Evolutionary conservation across 2,113 vertebrate genomes (phyloP), one percentile per base, ranked within the genome.

Genomic region (Erythrocercus mccallii): DNA sequence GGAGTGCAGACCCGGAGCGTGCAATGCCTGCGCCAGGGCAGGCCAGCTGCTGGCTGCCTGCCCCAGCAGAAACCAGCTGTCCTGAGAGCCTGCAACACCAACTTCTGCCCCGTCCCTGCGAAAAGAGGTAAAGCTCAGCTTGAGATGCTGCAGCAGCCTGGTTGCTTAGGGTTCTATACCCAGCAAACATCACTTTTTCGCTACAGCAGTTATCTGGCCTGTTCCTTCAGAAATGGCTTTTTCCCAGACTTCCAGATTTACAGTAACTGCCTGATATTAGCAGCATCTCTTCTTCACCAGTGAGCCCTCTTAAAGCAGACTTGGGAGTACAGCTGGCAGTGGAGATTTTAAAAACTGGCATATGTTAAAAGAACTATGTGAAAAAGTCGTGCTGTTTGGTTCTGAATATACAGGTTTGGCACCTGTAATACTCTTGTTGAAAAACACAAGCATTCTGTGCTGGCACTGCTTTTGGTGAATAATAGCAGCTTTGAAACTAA

Each of bases 21-120:
- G 58, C 99, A 99, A 96, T 99, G 99, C 93, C 97, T 99, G 56
- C 98, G 98, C 51, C 99, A 99, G 38, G 99, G 99, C 60, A 98
- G 98, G 28, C 98, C 98, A 1, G 96, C 98, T 5, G 94, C 97
- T 3, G 98, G 98, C 45, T 99, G 99, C 84, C 94, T 97, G 77
- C 94, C 98, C 77, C 98, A 98, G 65, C 99, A 99, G 96, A 99
- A 98, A 74, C 99, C 99, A 15, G 91, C 98, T 4, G 94, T 95
- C 72, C 98, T 99, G 27, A 97, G 98, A 95, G 99, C 99, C 6
- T 99, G 99, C 96, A 99, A 99, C 83, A 99, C 99, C 17, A 98
- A 99, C 95, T 99, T 99, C 96, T 99, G 99, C 93, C 98, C 99
- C 4, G 94, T 98, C 44, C 97, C 98, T 13, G 86, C 42, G 35